Conservation (phyloP, 2,113 vertebrate species). For the Origma solitaria region DNA sequence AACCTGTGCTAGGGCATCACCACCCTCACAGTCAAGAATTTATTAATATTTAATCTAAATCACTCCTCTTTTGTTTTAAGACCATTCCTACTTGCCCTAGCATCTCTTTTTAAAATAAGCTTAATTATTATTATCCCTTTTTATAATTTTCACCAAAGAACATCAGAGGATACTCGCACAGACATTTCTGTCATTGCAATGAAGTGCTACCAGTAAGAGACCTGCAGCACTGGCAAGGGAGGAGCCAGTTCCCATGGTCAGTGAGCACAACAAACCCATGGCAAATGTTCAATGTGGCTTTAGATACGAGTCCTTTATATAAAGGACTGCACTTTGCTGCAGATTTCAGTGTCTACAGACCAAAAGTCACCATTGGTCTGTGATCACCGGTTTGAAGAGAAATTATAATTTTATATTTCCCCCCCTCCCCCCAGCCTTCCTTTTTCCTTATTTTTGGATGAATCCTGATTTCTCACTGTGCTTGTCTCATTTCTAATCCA, state of each 20-base stretch:
- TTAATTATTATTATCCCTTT: background rate
- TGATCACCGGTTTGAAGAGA: background rate
- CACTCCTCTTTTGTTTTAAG: background rate
- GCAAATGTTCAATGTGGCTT: background rate
- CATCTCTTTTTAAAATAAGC: background rate
- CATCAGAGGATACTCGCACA: background rate
- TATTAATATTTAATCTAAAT: too few relatives aligned
- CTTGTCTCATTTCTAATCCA: background rate
- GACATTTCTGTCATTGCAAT: background rate
- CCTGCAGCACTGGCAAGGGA: background rate
- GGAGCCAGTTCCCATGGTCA: constrained; percentile 51
- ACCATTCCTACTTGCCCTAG: background rate
- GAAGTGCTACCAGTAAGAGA: background rate
- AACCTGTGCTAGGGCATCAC: too few relatives aligned
- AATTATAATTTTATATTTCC: background rate
- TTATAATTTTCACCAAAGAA: background rate
- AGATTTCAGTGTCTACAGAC: background rate
- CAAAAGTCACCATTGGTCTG: background rate
- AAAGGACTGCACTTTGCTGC: background rate
- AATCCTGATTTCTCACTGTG: background rate
- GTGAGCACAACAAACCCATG: background rate
- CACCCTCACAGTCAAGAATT: too few relatives aligned
- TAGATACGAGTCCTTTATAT: background rate
- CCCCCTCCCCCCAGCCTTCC: accelerated
- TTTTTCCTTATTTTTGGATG: background rate